phyloP scores from a whole-genome alignment of 2,797 vertebrate genomes.

The Pseudomugil tenellus region DNA sequence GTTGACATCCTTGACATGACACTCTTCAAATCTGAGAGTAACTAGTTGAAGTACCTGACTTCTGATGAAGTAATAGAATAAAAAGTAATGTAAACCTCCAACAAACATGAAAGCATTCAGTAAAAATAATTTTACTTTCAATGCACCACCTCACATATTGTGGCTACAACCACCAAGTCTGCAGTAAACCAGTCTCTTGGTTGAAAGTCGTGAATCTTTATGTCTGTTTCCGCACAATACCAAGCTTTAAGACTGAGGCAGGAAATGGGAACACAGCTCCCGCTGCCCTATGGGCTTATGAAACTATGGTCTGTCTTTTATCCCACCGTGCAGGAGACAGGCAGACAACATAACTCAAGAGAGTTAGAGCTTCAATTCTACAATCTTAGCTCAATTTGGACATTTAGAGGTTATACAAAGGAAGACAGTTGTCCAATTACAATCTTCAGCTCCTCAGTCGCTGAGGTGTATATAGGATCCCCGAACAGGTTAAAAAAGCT shows the following conservation, averaged over 20 bases:
- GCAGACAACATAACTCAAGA: conserved; percentile 30
- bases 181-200: conserved; percentile 38
- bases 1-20: neutral
- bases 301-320: conserved; percentile 60
- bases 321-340: conserved; percentile 34
- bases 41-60: neutral
- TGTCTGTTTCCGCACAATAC: conserved; percentile 46
- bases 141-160: conserved; percentile 13
- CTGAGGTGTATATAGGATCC: neutral
- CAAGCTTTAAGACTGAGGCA: conserved; percentile 56
- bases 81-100: neutral
- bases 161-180: neutral
- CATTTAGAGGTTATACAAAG: neutral
- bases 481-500: neutral
- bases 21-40: neutral
- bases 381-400: neutral
- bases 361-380: conserved; percentile 18
- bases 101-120: neutral
- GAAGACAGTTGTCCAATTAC: neutral
- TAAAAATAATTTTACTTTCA: neutral
- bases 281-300: conserved; percentile 47
- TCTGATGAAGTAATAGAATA: neutral
- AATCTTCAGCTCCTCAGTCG: neutral
- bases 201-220: conserved; percentile 67
- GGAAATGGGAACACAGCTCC: conserved; percentile 63